Percentiles rank a stretch among this genome's conserved stretches.
These are phyloP conservation scores for Saturnia pavonia DNA, from an alignment of 2,888 invertebrate species.

Conservation along the genomic window DNA sequence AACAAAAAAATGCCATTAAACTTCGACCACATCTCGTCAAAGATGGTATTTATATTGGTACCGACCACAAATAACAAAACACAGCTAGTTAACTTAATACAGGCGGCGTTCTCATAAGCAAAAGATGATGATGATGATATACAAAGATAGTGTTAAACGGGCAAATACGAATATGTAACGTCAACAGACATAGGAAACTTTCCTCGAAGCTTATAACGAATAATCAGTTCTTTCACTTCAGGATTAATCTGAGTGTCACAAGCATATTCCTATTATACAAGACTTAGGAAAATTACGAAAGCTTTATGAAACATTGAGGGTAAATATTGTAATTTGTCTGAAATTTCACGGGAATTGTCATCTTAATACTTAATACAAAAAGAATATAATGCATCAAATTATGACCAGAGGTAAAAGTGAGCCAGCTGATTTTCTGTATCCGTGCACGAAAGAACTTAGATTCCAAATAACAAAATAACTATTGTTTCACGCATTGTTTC, in stretches of 20 bases:
- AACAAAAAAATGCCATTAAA: conserved; percentile 42
- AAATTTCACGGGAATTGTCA: not conserved
- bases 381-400: not conserved
- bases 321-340: no score
- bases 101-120: no score
- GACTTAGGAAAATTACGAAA: no score
- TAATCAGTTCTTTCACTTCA: no score
- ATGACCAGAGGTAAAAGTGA: not conserved
- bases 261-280: no score
- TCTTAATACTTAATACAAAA: not conserved
- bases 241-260: no score
- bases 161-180: no score
- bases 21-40: conserved; percentile 52
- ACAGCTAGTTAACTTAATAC: not conserved
- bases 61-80: conserved; percentile 16
- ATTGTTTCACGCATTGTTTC: conserved; percentile 74
- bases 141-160: no score
- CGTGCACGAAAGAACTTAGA: not conserved
- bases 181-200: no score
- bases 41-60: conserved; percentile 65
- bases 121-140: no score
- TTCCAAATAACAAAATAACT: conserved; percentile 53
- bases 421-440: not conserved
- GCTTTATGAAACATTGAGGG: no score
- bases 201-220: no score